Evolutionary conservation across 2,797 vertebrate genomes (phyloP).

Genomic region (Rousettus madagascariensis): DNA sequence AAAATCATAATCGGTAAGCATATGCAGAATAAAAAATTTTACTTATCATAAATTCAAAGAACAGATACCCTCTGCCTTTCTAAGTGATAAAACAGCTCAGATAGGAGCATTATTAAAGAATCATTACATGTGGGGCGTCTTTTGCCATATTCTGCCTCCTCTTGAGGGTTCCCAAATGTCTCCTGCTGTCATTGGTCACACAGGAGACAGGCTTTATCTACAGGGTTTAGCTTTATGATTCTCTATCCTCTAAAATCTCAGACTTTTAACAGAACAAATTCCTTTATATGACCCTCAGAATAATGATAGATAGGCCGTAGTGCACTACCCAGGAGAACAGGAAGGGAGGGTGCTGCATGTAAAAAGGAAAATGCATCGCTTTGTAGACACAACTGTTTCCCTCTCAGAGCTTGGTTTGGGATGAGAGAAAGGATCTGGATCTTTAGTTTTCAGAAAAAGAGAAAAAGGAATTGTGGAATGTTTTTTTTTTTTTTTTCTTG

Average conservation of each 20-base stretch:
- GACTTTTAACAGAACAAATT: conserved; percentile 21
- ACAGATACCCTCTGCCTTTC: background rate
- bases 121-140: background rate
- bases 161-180: background rate
- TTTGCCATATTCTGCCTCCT: background rate
- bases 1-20: conserved; percentile 38
- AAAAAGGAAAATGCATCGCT: background rate
- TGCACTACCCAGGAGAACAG: background rate
- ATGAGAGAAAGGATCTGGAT: background rate
- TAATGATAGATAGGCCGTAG: background rate
- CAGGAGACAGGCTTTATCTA: background rate
- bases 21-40: conserved; percentile 1
- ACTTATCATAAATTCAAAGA: conserved; percentile 17
- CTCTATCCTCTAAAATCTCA: conserved; percentile 20
- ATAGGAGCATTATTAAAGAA: background rate
- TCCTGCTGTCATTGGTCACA: background rate
- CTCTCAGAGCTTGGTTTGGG: background rate
- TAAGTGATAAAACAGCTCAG: background rate
- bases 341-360: background rate
- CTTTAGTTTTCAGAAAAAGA: background rate
- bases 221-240: background rate
- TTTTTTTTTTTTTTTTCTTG: background rate
- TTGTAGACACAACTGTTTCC: background rate
- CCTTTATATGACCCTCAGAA: background rate
- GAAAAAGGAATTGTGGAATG: background rate